These are phyloP conservation scores for Ostrea denselamellosa DNA, from an alignment of 1,140 invertebrate genomes.

Conservation along the genomic window DNA sequence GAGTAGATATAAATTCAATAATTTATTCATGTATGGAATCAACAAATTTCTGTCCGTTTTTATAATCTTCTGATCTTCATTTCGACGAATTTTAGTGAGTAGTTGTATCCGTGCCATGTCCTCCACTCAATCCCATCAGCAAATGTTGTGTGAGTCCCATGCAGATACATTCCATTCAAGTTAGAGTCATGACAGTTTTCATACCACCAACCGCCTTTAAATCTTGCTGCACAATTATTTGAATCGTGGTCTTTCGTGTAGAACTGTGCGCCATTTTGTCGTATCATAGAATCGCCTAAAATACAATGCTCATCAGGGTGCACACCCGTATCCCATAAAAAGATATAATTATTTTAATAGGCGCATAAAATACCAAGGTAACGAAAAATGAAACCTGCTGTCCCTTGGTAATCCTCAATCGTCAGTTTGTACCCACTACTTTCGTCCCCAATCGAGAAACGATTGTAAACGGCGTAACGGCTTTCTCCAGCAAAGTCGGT, in stretches of 20 bases:
- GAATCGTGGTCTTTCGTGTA: slow-evolving; percentile 81
- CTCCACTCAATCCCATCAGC: slow-evolving; percentile 82
- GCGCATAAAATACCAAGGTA: background rate
- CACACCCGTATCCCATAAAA: background rate
- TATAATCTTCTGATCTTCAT: slow-evolving; percentile 72
- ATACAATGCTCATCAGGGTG: background rate
- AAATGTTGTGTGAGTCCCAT: slow-evolving; percentile 60
- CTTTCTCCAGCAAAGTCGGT: slow-evolving; percentile 42
- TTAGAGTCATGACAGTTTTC: slow-evolving; percentile 82
- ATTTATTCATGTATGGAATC: too few relatives aligned
- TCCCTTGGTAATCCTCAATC: slow-evolving; percentile 53
- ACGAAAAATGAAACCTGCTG: slow-evolving; percentile 78
- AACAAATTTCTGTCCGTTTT: background rate
- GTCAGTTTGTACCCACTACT: slow-evolving; percentile 40
- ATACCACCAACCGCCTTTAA: slow-evolving; percentile 83
- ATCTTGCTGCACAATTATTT: background rate
- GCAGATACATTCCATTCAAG: slow-evolving; percentile 81
- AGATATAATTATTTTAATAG: background rate
- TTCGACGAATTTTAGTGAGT: slow-evolving; percentile 77
- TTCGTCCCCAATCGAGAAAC: slow-evolving; percentile 49
- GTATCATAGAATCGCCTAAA: background rate
- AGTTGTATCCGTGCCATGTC: slow-evolving; percentile 79
- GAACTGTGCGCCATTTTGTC: slow-evolving; percentile 81
- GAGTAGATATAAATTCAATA: too few relatives aligned
- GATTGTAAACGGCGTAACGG: slow-evolving; percentile 48